Evolutionary conservation across 2,113 vertebrate species (phyloP).

Genomic region (Melanostigma gelatinosum): DNA sequence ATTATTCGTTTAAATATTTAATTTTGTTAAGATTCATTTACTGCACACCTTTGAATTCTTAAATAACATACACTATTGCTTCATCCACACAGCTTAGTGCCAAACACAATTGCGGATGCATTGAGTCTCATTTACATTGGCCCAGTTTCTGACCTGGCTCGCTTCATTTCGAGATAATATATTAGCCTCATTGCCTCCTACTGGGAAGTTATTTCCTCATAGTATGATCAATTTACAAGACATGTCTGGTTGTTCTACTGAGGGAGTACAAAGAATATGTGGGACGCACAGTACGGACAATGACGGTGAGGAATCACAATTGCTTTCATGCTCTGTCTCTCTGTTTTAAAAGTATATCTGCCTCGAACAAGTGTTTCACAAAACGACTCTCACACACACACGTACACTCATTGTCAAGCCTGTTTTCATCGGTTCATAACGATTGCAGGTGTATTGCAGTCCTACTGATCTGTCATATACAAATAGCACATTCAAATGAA

Average conservation of each 20-base stretch:
- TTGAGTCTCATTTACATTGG: constrained; percentile 1
- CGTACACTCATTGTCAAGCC: background rate
- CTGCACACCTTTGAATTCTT: background rate
- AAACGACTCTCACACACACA: background rate
- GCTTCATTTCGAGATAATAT: background rate
- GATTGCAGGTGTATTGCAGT: constrained; percentile 28
- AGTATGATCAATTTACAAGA: constrained; percentile 40
- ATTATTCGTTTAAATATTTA: background rate
- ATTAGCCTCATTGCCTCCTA: background rate
- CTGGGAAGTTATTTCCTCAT: background rate
- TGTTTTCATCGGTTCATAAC: constrained; percentile 52
- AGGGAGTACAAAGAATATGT: constrained; percentile 31
- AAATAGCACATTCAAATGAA: background rate
- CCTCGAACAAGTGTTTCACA: constrained; percentile 39
- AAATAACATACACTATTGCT: background rate
- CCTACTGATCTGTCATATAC: constrained; percentile 24
- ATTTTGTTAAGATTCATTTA: background rate
- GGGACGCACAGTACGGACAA: constrained; percentile 16
- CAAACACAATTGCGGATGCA: background rate
- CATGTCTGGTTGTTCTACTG: constrained; percentile 24
- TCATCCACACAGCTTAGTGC: background rate
- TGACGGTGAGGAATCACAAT: constrained; percentile 52
- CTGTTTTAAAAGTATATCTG: constrained; percentile 35
- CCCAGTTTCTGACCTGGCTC: constrained; percentile 16
- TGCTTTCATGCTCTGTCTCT: constrained; percentile 22